These are phyloP conservation scores for Ptilonorhynchus violaceus DNA, from an alignment of 2,113 vertebrate species.

Conservation along the genomic window DNA sequence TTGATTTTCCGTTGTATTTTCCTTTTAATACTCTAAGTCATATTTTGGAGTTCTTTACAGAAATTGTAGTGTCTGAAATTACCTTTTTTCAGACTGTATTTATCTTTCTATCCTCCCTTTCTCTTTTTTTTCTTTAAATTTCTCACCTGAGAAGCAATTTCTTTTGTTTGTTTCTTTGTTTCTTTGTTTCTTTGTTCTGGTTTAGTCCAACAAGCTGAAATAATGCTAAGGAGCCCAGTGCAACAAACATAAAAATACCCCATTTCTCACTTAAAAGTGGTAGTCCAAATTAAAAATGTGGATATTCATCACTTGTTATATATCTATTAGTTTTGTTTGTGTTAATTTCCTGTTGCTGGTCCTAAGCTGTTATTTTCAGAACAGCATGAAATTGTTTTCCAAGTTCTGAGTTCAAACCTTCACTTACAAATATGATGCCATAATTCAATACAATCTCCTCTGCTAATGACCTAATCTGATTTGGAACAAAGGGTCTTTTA, in stretches of 20 bases:
- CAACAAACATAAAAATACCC: not conserved
- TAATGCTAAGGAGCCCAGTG: not conserved
- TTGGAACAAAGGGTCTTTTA: not conserved
- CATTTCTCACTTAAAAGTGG: not conserved
- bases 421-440: not conserved
- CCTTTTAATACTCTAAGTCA: not conserved
- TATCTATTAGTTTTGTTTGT: not conserved
- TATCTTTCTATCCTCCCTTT: rapidly evolving
- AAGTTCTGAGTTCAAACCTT: not conserved
- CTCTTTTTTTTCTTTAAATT: not conserved
- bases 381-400: not conserved
- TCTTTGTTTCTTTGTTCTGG: not conserved
- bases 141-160: not conserved
- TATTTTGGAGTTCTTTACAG: not conserved
- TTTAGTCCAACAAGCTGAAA: not conserved
- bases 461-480: not conserved
- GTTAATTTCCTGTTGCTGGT: not conserved
- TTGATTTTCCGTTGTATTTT: not conserved
- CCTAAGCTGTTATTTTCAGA: not conserved
- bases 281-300: not conserved
- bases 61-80: not conserved
- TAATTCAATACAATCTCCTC: not conserved
- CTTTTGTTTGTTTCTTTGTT: not conserved
- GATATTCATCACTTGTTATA: not conserved
- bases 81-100: not conserved